phyloP scores from a whole-genome alignment of 2,113 vertebrate genomes.

The Ramphastos sulfuratus region DNA sequence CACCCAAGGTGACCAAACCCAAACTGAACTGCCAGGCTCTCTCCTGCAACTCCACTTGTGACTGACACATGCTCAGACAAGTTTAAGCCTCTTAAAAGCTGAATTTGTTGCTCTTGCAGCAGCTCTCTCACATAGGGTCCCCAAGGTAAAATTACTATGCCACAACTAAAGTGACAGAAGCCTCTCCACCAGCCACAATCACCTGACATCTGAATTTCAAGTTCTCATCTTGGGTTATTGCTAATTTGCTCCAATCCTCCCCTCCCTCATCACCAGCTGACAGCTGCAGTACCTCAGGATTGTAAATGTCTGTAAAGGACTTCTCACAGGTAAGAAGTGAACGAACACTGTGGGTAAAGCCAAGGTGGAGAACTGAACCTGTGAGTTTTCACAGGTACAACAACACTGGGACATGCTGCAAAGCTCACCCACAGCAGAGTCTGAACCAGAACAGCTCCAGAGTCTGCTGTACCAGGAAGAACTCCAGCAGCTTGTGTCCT shows the following conservation, averaged over 20 bases:
- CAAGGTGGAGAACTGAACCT: background rate
- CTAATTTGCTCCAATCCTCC: background rate
- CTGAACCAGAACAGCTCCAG: background rate
- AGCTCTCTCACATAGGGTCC: background rate
- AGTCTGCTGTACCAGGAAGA: background rate
- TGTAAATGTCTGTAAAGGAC: background rate
- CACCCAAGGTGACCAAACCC: background rate
- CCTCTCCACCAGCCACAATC: background rate
- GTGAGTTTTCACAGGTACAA: background rate
- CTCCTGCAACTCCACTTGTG: background rate
- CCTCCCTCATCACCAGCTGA: background rate
- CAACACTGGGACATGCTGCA: background rate
- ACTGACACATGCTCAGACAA: background rate
- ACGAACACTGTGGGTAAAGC: background rate
- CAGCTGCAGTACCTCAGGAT: background rate
- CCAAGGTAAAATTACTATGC: background rate
- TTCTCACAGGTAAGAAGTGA: background rate
- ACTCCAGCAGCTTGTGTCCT: background rate
- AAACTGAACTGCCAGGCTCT: background rate
- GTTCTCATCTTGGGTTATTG: background rate
- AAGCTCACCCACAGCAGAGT: background rate
- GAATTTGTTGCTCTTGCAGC: background rate
- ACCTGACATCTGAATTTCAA: background rate
- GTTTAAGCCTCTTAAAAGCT: background rate
- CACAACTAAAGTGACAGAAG: background rate